Evolutionary conservation across 2,797 vertebrate species (phyloP).

Genomic region (Zonotrichia albicollis): DNA sequence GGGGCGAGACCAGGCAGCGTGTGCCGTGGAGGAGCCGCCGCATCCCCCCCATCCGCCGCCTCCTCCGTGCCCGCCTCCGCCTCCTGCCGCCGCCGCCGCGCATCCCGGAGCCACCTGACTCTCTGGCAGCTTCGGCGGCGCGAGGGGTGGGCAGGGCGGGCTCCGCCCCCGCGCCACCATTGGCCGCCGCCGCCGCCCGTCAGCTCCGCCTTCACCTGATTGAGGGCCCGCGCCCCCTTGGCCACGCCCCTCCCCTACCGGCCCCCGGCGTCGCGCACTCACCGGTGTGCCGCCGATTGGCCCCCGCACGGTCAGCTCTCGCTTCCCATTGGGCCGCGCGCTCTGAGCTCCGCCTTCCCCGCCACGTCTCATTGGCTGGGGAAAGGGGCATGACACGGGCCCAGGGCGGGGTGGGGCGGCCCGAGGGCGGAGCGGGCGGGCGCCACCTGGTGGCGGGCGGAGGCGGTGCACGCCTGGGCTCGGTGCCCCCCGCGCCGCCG

Average conservation of each 20-base stretch:
- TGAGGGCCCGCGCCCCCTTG: neutral
- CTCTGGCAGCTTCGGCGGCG: constrained; percentile 62
- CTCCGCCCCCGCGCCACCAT: neutral
- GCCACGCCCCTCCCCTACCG: neutral
- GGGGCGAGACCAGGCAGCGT: neutral
- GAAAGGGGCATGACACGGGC: neutral
- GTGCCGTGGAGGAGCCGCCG: constrained; percentile 23
- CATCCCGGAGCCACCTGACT: constrained; percentile 63
- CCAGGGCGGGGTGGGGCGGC: neutral
- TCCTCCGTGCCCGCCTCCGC: neutral
- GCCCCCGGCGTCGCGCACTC: neutral
- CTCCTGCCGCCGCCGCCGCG: neutral
- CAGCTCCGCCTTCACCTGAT: constrained; percentile 28
- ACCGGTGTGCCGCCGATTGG: neutral
- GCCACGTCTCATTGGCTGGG: neutral
- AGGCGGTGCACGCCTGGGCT: neutral
- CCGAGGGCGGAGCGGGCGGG: neutral
- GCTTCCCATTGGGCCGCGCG: neutral
- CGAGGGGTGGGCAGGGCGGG: neutral
- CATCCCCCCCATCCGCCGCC: neutral
- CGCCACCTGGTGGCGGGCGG: neutral
- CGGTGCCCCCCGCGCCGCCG: too few species aligned
- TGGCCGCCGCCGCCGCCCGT: neutral
- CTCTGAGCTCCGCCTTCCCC: neutral
- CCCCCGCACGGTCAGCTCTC: neutral